Base-by-base conservation (phyloP, 2,113 vertebrate species). In the Neolamprologus caudopunctatus region DNA sequence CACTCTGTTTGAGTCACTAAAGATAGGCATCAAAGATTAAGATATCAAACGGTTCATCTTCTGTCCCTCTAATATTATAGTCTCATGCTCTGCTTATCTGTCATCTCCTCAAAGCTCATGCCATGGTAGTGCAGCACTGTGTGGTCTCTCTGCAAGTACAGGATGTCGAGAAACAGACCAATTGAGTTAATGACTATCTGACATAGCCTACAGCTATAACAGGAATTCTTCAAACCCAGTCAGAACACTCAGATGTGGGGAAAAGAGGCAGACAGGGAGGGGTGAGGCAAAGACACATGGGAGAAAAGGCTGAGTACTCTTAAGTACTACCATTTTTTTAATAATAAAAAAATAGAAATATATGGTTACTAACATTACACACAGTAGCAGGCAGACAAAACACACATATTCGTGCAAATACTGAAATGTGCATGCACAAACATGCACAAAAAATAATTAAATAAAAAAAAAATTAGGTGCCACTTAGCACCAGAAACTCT, bases 141-240 rank as follows among this genome's bases (percentile, higher is more conserved):
- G 95, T 94, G 95, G 94, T 95, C 94, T 37, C 73, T 31, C 61
- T 88, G 58, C 86, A 58, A n/a, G 83, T 45, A 88, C 88, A 91
- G 88, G 91, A 93, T 86, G 89, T 84, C 9, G 54, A 85, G 79
- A 88, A 94, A 83, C 82, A 89, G 88, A 66, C 82, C 71, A 45
- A 89, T 53, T 86, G 78, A 94, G 87, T 87, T 88, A 93, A 95
- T 92, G 84, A 94, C 90, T 92, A 87, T 91, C 89, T 92, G 78
- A 88, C 88, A 92, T 53, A 19, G 83, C 90, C 89, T 80, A 85
- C 42, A 90, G 91, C 91, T 54, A 85, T 91, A 87, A 84, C 63
- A 85, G 79, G 89, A 89, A 84, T 89, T 85, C 81, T 92, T 94
- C 91, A 90, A 91, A 91, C 50, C 73, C 82, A 81, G 85, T 26